Conservation (phyloP, 2,888 invertebrate genomes). For the Lithophane ornitopus region DNA sequence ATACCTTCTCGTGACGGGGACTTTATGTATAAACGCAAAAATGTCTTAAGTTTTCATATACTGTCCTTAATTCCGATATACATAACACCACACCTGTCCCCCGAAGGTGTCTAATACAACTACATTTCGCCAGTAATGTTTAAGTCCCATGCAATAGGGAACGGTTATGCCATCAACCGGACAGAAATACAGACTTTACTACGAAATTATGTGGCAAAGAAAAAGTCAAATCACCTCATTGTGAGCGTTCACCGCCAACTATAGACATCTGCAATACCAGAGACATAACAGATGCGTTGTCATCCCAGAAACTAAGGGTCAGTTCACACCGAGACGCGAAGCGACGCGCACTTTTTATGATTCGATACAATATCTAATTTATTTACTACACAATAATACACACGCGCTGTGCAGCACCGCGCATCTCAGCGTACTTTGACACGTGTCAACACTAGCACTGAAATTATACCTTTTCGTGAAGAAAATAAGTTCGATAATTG, state of each 20-base stretch:
- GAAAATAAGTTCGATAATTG: no score
- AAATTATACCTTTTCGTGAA: no score
- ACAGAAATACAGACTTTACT: background rate
- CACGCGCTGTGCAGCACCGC: no score
- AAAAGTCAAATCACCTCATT: background rate
- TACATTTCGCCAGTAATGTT: background rate
- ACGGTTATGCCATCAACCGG: background rate
- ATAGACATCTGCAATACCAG: background rate
- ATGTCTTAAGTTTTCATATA: slow-evolving; percentile 32
- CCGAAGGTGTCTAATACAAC: background rate
- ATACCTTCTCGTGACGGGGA: no score
- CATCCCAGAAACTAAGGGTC: no score
- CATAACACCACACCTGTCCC: background rate
- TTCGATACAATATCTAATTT: no score
- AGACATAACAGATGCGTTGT: background rate
- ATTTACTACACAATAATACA: no score
- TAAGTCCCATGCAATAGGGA: background rate
- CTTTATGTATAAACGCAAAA: slow-evolving; percentile 30
- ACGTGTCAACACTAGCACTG: no score
- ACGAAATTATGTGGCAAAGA: background rate
- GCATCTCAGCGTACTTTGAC: no score
- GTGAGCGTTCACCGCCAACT: background rate
- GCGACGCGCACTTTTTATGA: no score
- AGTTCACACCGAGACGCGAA: no score
- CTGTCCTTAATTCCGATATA: slow-evolving; percentile 34